A percentile compares a stretch with the other conserved stretches of the same genome.
Evolutionary conservation across 2,797 vertebrate species (phyloP).

Genomic region (Geotria australis): DNA sequence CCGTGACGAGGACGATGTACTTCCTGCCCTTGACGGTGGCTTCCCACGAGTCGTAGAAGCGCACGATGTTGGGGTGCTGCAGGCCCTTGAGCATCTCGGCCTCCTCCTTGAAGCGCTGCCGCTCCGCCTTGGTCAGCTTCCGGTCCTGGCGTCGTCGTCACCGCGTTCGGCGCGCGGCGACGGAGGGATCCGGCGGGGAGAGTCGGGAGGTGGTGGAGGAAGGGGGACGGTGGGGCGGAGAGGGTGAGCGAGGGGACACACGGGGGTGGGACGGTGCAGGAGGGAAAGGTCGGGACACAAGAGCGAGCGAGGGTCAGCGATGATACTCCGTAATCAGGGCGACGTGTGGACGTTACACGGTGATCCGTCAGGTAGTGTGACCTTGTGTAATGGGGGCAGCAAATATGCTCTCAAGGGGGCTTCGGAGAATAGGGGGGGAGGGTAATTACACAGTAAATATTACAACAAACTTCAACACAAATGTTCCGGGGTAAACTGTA

Average conservation of each 20-base stretch:
- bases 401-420: neutral
- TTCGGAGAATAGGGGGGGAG: neutral
- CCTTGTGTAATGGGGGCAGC: neutral
- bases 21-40: slow-evolving; percentile 67
- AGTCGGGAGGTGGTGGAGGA: too few relatives aligned
- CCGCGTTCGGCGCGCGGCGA: neutral
- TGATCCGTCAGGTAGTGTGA: neutral
- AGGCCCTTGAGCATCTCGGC: slow-evolving; percentile 92
- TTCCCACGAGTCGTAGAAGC: slow-evolving; percentile 98
- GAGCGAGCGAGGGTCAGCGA: neutral
- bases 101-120: slow-evolving; percentile 90
- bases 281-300: neutral
- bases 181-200: neutral
- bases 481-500: too few relatives aligned
- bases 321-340: neutral
- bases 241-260: neutral
- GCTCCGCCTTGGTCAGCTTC: slow-evolving; percentile 68
- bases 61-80: slow-evolving; percentile 88
- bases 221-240: too few relatives aligned
- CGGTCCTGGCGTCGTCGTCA: slow-evolving; percentile 28
- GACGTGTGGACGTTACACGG: neutral
- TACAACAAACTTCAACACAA: too few relatives aligned
- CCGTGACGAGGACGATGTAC: slow-evolving; percentile 81
- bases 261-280: neutral
- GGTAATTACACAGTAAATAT: neutral